phyloP scores from a whole-genome alignment of 2,113 vertebrate species.

The Sus scrofa region DNA sequence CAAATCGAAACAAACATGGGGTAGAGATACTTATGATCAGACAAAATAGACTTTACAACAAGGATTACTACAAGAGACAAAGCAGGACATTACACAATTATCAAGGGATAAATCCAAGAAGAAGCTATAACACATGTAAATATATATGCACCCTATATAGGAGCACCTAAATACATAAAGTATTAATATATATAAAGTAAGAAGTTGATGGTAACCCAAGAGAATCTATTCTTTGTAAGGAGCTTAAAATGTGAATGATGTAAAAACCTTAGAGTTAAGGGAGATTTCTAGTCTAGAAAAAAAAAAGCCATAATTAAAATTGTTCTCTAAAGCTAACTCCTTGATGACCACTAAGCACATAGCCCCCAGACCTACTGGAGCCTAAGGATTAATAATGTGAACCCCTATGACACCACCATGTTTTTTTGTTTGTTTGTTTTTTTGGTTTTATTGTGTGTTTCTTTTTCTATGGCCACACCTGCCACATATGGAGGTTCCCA shows the following conservation, averaged over 20 bases:
- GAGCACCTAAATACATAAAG: neutral
- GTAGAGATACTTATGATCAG: neutral
- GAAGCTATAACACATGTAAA: neutral
- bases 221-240: neutral
- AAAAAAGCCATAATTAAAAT: neutral
- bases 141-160: neutral
- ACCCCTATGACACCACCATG: too few relatives aligned
- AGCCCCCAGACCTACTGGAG: too few relatives aligned
- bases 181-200: neutral
- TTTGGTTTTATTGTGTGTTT: too few relatives aligned
- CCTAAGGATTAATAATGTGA: too few relatives aligned
- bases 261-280: neutral
- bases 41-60: neutral
- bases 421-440: too few relatives aligned
- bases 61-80: neutral
- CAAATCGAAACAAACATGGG: neutral
- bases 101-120: neutral
- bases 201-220: neutral
- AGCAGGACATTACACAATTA: neutral
- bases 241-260: neutral
- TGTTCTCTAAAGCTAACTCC: neutral
- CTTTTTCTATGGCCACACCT: too few relatives aligned
- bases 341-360: too few relatives aligned
- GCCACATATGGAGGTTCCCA: too few relatives aligned
- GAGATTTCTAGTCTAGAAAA: neutral